phyloP scores from a whole-genome alignment of 23 tunicate genomes.

The Styela clava region DNA sequence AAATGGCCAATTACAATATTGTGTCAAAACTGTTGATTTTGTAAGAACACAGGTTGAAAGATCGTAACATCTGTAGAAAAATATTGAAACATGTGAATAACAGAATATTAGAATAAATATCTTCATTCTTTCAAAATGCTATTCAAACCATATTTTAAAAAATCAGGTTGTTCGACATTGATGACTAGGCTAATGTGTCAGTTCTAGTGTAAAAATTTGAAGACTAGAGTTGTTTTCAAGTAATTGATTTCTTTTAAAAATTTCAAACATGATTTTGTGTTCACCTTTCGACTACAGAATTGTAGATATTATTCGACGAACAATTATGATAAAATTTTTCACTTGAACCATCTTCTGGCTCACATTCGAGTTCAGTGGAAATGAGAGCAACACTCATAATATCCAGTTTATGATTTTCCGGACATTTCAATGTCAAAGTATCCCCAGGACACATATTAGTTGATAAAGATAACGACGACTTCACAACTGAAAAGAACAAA shows the following conservation, averaged over 20 bases:
- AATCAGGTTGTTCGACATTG: no score
- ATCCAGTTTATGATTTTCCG: neutral
- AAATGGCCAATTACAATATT: slow-evolving; percentile 1
- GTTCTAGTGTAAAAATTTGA: no score
- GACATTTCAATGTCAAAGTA: neutral
- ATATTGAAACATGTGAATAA: neutral
- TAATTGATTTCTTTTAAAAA: no score
- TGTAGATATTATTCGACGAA: neutral
- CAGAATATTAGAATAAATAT: no score
- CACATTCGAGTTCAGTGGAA: neutral
- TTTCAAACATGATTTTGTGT: no score
- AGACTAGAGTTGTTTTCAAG: no score
- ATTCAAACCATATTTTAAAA: no score
- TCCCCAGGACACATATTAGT: neutral
- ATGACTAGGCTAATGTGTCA: no score
- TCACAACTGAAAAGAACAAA: neutral
- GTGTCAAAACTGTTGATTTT: neutral
- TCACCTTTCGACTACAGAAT: neutral
- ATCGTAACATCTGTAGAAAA: neutral
- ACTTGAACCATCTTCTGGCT: neutral
- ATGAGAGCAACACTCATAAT: neutral
- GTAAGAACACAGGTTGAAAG: neutral
- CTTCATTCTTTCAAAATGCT: no score
- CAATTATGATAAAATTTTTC: neutral
- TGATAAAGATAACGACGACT: neutral